Evolutionary conservation across 2,888 invertebrate species (phyloP), one percentile per base, ranked within the genome.

Genomic region (Parnassius smintheus): DNA sequence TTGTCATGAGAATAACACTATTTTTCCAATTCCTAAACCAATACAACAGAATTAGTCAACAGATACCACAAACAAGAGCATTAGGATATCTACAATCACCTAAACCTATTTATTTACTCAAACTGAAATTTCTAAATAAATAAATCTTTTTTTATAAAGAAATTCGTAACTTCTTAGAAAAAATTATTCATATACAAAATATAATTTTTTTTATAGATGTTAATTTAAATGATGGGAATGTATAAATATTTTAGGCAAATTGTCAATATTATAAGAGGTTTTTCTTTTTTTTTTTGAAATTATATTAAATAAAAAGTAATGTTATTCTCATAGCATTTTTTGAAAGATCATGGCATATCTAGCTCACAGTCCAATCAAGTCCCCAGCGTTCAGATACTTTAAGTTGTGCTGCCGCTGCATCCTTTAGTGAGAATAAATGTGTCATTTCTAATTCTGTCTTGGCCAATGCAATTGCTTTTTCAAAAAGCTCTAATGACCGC

Each of bases 381-480:
- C 96, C 96, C 88, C 97, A 92, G 81, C 94, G 95, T 70, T 95
- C 93, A 1, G 96, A 95, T 51, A 97, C 96, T 81, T 95, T 96
- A 58, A 96, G 89, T 88, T 99, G 98, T 42, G 98, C 97, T 71
- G 95, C 94, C 10, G 98, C 98, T 18, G 98, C 98, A 86, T 98
- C 96, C 76, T 96, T 94, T 70, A 99, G 87, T 2, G 98, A 96
- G 83, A 96, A 98, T 77, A 98, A 92, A 83, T 98, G 98, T 42
- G 96, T 94, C 94, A 98, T 94, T 91, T 99, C 98, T 72, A 95
- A 92, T 85, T 96, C 96, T 13, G 97, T 97, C 81, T 97, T 96
- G 52, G 97, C 96, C 70, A 97, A 88, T 62, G 94, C 93, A 68
- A 99, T 94, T 46, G 98, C 98, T 82, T 96, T 96, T 76, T 98